phyloP scores from a whole-genome alignment of 2,113 vertebrate genomes.

The Spheniscus mendiculus region DNA sequence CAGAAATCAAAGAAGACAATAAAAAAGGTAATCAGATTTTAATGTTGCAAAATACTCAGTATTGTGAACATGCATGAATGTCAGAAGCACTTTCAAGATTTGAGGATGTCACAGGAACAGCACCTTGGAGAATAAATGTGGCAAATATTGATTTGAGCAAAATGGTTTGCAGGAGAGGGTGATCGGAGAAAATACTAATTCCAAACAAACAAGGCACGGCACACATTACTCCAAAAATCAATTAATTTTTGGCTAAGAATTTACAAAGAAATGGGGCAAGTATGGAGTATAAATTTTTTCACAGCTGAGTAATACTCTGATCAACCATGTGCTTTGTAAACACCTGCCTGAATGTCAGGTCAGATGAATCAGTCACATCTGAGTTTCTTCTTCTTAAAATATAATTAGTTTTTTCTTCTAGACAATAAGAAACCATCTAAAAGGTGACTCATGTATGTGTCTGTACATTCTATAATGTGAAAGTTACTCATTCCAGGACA shows the following conservation, averaged over 20 bases:
- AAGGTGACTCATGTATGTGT: neutral
- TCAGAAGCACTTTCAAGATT: neutral
- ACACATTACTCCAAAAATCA: neutral
- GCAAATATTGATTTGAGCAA: neutral
- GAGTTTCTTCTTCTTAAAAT: neutral
- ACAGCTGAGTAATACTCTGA: slow-evolving; percentile 19
- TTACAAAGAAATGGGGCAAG: neutral
- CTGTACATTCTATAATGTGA: neutral
- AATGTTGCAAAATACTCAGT: neutral
- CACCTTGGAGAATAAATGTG: neutral
- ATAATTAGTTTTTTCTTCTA: neutral
- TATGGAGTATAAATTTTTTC: neutral
- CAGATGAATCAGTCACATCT: slow-evolving; percentile 48
- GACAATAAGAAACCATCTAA: neutral
- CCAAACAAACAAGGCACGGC: neutral
- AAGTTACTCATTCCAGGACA: neutral
- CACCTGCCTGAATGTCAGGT: slow-evolving; percentile 35
- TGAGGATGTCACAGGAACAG: neutral
- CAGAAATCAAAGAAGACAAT: neutral
- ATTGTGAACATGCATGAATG: neutral
- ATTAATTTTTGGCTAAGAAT: neutral
- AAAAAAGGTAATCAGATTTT: neutral
- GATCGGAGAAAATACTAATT: neutral
- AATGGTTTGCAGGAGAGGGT: neutral
- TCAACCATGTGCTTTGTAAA: slow-evolving; percentile 1